Base-by-base conservation (phyloP, 2,113 vertebrate species). In the Hystrix brachyura region DNA sequence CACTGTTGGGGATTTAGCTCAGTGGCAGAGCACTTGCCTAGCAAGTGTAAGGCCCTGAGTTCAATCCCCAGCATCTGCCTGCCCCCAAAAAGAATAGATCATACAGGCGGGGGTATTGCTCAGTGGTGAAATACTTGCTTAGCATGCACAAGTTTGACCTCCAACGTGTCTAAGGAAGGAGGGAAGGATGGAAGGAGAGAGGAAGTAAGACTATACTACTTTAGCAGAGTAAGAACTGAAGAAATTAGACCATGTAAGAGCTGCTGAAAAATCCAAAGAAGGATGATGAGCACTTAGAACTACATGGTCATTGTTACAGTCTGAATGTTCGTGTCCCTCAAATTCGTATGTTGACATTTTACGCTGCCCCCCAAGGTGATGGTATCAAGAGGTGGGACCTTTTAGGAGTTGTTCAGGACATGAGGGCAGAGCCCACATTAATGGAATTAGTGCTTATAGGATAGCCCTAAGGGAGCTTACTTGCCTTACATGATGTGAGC, bases 211-310 rank as follows among this genome's bases (percentile, higher is more conserved):
- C 29, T 29, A 76, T 29, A 76, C 21, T 29, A 27, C 72, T 29
- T 29, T 29, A 3, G 25, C 13, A 76, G 13, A 29, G 46, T 29
- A 76, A 48, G 72, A 76, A 48, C 3, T 76, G 13, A 51, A 25
- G 5, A 67, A 91, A 11, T 51, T 67, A 60, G 34, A 83, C 34
- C 34, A 82, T 46, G 14, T 3, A 83, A 38, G 43, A 93, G 13
- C n/a, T 87, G 21, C 74, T 88, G 46, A 94, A 94, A 92, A 83
- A 87, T 71, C 29, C 46, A 78, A 94, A 80, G 3, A 62, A 92
- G 10, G 13, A 78, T 29, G 19, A 93, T 87, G 14, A 69, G 67
- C 60, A 23, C 32, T 87, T 91, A 90, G 67, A 87, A 87, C 1
- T 71, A 19, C 13, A 76, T 15, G 5, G 15, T 46, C 65, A 13